Percentiles rank a stretch among this genome's conserved stretches.
These are phyloP conservation scores for Tiaroga cobitis DNA, from an alignment of 2,797 vertebrate species.

Conservation along the genomic window DNA sequence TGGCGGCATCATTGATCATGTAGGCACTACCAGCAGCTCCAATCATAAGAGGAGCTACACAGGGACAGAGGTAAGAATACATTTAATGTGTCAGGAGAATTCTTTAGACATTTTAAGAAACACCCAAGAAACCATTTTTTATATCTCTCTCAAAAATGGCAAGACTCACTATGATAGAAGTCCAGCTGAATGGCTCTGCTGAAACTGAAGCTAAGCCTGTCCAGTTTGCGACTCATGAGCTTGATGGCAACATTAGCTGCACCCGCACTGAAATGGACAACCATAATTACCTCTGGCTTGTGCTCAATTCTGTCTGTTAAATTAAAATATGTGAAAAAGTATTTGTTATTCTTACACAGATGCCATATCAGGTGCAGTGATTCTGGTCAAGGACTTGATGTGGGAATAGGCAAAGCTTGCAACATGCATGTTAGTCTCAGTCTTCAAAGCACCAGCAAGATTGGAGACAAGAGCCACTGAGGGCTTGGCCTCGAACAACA, in stretches of 20 bases:
- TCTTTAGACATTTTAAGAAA: not conserved
- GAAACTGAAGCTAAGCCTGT: conserved; percentile 72
- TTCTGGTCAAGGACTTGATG: conserved; percentile 81
- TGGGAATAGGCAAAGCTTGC: conserved; percentile 82
- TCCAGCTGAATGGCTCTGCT: conserved; percentile 79
- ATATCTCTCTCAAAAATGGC: not conserved
- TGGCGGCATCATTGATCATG: conserved; percentile 78
- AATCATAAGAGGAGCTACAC: conserved; percentile 74
- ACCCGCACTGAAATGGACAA: conserved; percentile 78
- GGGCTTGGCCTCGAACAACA: conserved; percentile 83
- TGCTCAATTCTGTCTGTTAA: conserved; percentile 1
- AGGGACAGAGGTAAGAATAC: not conserved
- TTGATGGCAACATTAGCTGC: conserved; percentile 82
- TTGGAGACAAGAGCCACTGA: conserved; percentile 73
- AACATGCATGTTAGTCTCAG: conserved; percentile 81
- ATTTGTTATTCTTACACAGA: conserved; percentile 78
- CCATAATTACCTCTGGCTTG: conserved; percentile 66
- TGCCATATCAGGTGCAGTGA: conserved; percentile 77
- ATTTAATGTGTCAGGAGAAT: not conserved
- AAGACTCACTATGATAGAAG: conserved; percentile 77
- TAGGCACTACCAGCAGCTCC: conserved; percentile 78
- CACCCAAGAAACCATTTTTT: no score
- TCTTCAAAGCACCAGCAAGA: conserved; percentile 74
- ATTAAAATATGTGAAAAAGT: not conserved
- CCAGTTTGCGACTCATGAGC: conserved; percentile 76